phyloP scores from a whole-genome alignment of 2,888 invertebrate species.

The Sesamia inferens region DNA sequence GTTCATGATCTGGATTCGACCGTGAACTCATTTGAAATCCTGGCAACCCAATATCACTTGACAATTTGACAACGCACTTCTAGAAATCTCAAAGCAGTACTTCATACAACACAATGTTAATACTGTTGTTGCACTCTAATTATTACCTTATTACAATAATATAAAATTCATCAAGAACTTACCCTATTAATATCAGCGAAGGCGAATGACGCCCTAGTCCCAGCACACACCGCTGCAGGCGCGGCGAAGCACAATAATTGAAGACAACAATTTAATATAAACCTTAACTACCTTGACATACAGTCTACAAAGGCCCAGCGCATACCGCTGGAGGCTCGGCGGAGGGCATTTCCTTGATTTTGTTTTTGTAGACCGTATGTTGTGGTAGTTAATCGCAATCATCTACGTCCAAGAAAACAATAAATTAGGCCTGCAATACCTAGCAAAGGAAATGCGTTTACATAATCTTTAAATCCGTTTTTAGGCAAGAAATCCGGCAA shows the following conservation, averaged over 20 bases:
- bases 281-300: no score
- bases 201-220: neutral
- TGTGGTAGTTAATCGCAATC: no score
- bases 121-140: neutral
- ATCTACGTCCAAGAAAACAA: neutral
- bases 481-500: conserved; percentile 78
- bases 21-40: neutral
- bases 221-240: no score
- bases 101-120: neutral
- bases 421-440: neutral
- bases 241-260: no score
- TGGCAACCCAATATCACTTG: neutral
- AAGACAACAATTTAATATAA: no score
- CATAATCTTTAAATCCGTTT: neutral
- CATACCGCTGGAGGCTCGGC: no score
- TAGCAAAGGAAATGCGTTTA: neutral
- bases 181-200: neutral
- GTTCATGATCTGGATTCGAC: neutral
- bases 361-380: no score
- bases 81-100: neutral
- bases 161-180: neutral
- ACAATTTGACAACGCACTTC: neutral
- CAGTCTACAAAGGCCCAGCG: no score
- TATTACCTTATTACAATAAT: neutral
- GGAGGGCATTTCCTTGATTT: no score